Conservation (phyloP, 2,888 invertebrate species). For the Platypus cylindrus region DNA sequence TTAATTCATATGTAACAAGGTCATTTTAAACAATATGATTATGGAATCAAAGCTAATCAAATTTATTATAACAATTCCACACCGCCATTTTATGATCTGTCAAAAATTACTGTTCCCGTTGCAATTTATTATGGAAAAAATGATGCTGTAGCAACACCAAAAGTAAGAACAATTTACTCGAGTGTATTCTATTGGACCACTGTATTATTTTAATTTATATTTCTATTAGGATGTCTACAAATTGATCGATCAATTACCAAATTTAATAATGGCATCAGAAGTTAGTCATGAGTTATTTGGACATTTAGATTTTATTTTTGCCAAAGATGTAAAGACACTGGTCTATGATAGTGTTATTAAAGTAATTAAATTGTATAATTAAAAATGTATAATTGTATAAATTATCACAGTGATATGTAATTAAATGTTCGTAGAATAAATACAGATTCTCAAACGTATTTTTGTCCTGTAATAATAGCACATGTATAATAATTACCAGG, state of each 20-base stretch:
- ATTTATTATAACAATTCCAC: conserved; percentile 24
- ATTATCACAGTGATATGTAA: too few relatives aligned
- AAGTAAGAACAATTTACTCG: too few relatives aligned
- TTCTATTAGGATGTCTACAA: conserved; percentile 37
- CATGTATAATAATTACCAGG: too few relatives aligned
- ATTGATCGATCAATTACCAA: conserved; percentile 38
- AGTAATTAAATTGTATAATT: conserved; percentile 1
- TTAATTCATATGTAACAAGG: conserved; percentile 20
- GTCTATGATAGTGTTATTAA: conserved; percentile 5
- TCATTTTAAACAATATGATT: conserved; percentile 11
- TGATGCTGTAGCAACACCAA: conserved; percentile 1
- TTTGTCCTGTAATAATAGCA: too few relatives aligned
- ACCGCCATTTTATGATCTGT: conserved; percentile 36
- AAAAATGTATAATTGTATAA: too few relatives aligned
- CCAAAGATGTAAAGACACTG: conserved; percentile 13
- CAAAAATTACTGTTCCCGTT: conserved; percentile 25
- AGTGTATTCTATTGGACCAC: too few relatives aligned
- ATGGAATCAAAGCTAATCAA: conserved; percentile 15
- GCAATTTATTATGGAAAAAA: conserved; percentile 13
- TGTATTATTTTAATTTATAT: neutral
- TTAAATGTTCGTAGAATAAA: too few relatives aligned
- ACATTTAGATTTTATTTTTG: conserved; percentile 19
- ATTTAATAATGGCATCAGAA: conserved; percentile 8
- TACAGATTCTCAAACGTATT: too few relatives aligned
- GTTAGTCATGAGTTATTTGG: conserved; percentile 14